Base-by-base conservation (phyloP, 2,113 vertebrate species). In the Myrmophylax atrothorax region DNA sequence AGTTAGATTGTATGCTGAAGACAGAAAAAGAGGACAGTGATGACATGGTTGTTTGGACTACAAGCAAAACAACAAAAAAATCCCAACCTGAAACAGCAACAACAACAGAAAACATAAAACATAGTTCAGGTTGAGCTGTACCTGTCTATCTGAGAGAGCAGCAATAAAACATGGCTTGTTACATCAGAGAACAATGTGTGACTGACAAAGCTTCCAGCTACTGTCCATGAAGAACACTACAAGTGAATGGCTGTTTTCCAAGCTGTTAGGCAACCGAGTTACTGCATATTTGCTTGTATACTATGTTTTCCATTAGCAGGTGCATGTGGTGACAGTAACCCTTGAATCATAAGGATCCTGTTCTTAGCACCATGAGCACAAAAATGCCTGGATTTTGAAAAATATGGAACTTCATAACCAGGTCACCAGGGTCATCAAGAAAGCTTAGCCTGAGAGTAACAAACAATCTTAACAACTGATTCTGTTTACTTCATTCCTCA, bases 201-300 rank as follows among this genome's bases (percentile, higher is more conserved):
- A n/a, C 85, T 95, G 70, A 73, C 81, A 84, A 70, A 59, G 37
- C 72, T 93, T 90, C 74, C 86, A 77, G 63, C 76, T 74, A 10
- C 63, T 94, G 33, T 90, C 63, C 63, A 59, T 38, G 37, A 87
- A 73, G 50, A 83, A 16, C 29, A 25, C 93, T 67, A 91, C 75
- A 85, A 69, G 75, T 28, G 46, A 95, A 62, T 86, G 88, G 63
- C 78, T 82, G 40, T 91, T 95, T 96, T 96, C 93, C 87, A 96
- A 87, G 67, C 70, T 69, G 58, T 85, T 95, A 89, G 63, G 67
- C 55, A 90, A 16, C 26, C 12, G 0, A 46, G 37, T 49, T 93
- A 84, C 62, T 87, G 84, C 33, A 85, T 18, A 42, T 82, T 85
- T 94, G 12, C 38, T 78, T 91, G 78, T 66, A 35, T 75, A 26